Base-by-base conservation (phyloP, 2,888 invertebrate genomes). In the Dolichomitus sp. region DNA sequence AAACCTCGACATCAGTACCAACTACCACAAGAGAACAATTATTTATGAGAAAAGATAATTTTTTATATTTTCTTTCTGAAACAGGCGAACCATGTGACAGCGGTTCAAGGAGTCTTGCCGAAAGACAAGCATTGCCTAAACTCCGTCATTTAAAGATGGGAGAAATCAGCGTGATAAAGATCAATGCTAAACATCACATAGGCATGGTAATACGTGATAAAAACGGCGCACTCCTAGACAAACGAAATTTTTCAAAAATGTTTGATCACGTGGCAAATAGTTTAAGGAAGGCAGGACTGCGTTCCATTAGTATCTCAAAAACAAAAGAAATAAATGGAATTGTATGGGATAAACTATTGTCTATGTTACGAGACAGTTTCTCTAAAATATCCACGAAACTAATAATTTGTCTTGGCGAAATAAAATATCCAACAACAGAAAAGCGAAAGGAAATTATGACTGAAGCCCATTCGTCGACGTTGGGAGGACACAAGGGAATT, bases 31-130 rank as follows among this genome's bases (percentile, higher is more conserved):
- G 42, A 5, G 45, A 65, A 1, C 65, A 65, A 5, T 14, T 65
- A 11, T 65, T 45, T 27, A 65, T 65, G 65, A 40, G 45, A 27
- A 65, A 45, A 27, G 65, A 65, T 14, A 65, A 65, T 65, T 65
- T 27, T 27, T 14, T 45, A n/a, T 65, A 65, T 19, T 27, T 65
- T 27, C 27, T 65, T 1, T 45, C 45, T 1, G 65, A 65, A 27
- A 65, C 9, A 0, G 45, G 45, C 3, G 65, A 45, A 27, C 27
- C 45, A 14, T 65, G 65, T 5, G 65, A 48, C n/a, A 27, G 27
- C 9, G 65, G 45, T n/a, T 48, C 65, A 5, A 48, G 12, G 27
- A 27, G 6, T 14, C 48, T 65, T 2, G 14, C 23, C 2, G 23
- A 23, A 23, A 23, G 23, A 23, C 23, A 23, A 23, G 23, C 23